phyloP scores from a whole-genome alignment of 2,888 invertebrate species.

The Drosophila robusta region DNA sequence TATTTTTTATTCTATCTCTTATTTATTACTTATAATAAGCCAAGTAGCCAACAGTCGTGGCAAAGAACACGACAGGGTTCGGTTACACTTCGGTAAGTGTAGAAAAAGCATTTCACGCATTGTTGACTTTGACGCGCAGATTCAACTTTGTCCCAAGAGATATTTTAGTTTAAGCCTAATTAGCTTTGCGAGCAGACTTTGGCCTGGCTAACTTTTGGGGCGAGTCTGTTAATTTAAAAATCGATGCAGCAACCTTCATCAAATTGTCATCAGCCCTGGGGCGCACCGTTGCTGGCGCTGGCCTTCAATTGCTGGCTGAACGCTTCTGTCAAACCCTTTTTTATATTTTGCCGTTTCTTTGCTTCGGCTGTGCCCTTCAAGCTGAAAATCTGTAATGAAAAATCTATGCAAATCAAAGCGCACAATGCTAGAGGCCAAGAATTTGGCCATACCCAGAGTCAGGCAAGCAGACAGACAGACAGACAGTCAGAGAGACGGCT shows the following conservation, averaged over 20 bases:
- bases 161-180: slow-evolving; percentile 76
- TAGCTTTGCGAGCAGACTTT: slow-evolving; percentile 66
- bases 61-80: slow-evolving; percentile 12
- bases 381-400: slow-evolving; percentile 77
- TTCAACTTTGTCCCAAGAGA: slow-evolving; percentile 66
- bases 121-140: slow-evolving; percentile 71
- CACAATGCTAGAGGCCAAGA: slow-evolving; percentile 42
- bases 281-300: slow-evolving; percentile 16
- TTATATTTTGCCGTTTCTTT: slow-evolving; percentile 13
- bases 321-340: slow-evolving; percentile 54
- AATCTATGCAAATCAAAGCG: slow-evolving; percentile 79
- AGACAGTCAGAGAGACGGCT: slow-evolving; percentile 3
- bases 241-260: slow-evolving; percentile 76
- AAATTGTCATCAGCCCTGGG: slow-evolving; percentile 74
- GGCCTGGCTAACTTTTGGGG: slow-evolving; percentile 51
- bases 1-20: too few relatives aligned
- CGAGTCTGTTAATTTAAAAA: slow-evolving; percentile 76
- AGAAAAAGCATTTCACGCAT: slow-evolving; percentile 71
- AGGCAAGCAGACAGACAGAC: slow-evolving; percentile 23
- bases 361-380: slow-evolving; percentile 35
- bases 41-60: too few relatives aligned
- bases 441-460: slow-evolving; percentile 26
- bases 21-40: too few relatives aligned
- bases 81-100: slow-evolving; percentile 26
- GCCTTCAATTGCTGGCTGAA: slow-evolving; percentile 53